Percentiles rank a stretch among this genome's conserved stretches.
These are phyloP conservation scores for Eptesicus fuscus DNA, from an alignment of 2,113 vertebrate genomes.

Conservation along the genomic window DNA sequence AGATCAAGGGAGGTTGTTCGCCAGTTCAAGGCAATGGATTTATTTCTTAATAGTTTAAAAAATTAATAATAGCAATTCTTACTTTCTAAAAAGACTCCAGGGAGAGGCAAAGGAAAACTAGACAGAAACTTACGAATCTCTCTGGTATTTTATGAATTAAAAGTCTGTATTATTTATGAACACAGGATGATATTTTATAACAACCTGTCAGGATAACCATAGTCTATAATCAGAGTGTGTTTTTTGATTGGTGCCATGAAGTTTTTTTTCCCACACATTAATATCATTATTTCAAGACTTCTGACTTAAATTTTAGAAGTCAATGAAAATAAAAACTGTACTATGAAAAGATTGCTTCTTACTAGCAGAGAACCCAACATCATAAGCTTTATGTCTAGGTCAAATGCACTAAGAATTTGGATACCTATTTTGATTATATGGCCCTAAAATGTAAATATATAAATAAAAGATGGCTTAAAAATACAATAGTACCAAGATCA, in stretches of 20 bases:
- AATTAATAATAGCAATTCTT: not conserved
- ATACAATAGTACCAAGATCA: not conserved
- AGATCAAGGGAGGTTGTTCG: not conserved
- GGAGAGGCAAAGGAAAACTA: not conserved
- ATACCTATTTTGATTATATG: conserved; percentile 6
- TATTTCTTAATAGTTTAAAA: not conserved
- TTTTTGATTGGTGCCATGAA: conserved; percentile 8
- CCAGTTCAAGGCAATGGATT: not conserved
- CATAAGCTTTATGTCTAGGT: not conserved
- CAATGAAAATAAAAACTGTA: not conserved
- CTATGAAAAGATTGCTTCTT: not conserved
- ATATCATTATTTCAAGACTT: not conserved
- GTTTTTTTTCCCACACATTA: not conserved
- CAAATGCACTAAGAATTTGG: not conserved
- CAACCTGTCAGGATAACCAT: not conserved
- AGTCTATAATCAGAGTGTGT: not conserved
- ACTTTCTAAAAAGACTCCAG: not conserved
- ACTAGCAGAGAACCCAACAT: not conserved
- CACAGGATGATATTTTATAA: not conserved
- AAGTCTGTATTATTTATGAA: conserved; percentile 22
- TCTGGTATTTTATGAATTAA: conserved; percentile 24
- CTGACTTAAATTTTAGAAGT: conserved; percentile 37
- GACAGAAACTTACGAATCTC: not conserved
- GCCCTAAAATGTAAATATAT: not conserved
- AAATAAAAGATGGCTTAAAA: not conserved